Base-by-base conservation (phyloP, 2,797 vertebrate species). In the Muraenolepis orangiensis region DNA sequence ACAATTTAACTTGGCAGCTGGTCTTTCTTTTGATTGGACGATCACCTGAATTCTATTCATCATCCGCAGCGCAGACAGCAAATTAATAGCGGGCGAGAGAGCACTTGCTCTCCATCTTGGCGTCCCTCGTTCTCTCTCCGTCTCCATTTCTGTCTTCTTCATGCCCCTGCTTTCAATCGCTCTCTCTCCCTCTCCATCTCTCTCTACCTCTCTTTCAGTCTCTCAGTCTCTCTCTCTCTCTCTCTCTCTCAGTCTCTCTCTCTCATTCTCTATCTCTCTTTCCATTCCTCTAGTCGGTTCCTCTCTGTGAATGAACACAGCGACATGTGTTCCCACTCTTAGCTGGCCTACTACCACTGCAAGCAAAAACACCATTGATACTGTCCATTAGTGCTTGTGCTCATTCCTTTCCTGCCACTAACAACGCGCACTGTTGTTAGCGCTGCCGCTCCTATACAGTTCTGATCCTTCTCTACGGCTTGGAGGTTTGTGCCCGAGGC, bases 1-100 rank as follows among this genome's bases (percentile, higher is more conserved):
- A 66, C 64, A 66, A 66, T 30, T 66, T 66, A 28, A 66, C 64
- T 66, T 66, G 64, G 64, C 64, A 30, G 64, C 64, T 66, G 64
- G 28, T 66, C 64, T 66, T 66, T 30, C 64, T 66, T 66, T 29
- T 66, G 64, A 66, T 66, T 66, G 64, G 64, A 66, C 64, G 28
- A 66, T 30, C 64, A 66, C 64, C 23, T 30, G 28, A 30, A 66
- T 66, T 66, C 64, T 66, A 66, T 66, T 30, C 64, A 66, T 66
- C 64, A 66, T 57, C 64, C 23, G 64, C 64, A 66, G 20, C 26
- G 64, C 64, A 28, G 64, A 66, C 64, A 66, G 64, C 11, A 30
- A 66, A 66, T 66, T 29, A 66, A 66, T 66, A 66, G 64, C 64
- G 29, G 29, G 64, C 23, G 42, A 66, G 28, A 66, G 64, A 23